phyloP scores from a whole-genome alignment of 2,797 vertebrate species.

The Accipiter minullus region DNA sequence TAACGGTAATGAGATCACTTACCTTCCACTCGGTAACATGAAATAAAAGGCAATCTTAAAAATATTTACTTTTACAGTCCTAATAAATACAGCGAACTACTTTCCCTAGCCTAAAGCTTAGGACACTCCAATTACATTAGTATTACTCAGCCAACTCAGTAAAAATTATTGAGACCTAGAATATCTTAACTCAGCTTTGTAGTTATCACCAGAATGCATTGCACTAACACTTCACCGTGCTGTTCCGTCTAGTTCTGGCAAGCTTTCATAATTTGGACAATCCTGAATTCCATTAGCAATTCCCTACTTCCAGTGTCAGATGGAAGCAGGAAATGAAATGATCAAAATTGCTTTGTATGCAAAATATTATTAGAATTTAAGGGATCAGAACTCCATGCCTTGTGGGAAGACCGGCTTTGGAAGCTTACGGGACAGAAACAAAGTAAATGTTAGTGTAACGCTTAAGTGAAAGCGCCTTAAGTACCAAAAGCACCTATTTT shows the following conservation, averaged over 20 bases:
- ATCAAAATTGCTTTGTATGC: background rate
- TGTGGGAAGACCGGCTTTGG: background rate
- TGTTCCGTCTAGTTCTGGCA: constrained; percentile 47
- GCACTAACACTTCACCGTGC: constrained; percentile 73
- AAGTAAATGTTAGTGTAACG: constrained; percentile 74
- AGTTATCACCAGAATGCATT: constrained; percentile 51
- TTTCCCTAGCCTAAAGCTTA: constrained; percentile 18
- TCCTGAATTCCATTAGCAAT: background rate
- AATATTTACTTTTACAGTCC: constrained; percentile 3
- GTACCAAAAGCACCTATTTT: constrained; percentile 36
- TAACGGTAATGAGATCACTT: constrained; percentile 68
- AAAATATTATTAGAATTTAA: constrained; percentile 42
- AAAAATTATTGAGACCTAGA: constrained; percentile 13
- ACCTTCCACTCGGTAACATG: constrained; percentile 62
- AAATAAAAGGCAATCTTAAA: constrained; percentile 54
- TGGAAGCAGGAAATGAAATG: constrained; percentile 18
- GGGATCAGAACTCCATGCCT: background rate
- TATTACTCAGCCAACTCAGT: constrained; percentile 26
- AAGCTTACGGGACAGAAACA: constrained; percentile 19
- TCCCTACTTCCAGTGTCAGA: background rate
- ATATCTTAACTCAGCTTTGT: constrained; percentile 25
- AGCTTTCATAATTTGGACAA: constrained; percentile 33
- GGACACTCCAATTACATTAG: background rate
- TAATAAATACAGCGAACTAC: background rate
- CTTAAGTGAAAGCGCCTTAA: constrained; percentile 38